Percentiles rank a stretch among this genome's conserved stretches.
These are phyloP conservation scores for Tachystola acroxantha DNA, from an alignment of 2,888 invertebrate species.

Conservation along the genomic window DNA sequence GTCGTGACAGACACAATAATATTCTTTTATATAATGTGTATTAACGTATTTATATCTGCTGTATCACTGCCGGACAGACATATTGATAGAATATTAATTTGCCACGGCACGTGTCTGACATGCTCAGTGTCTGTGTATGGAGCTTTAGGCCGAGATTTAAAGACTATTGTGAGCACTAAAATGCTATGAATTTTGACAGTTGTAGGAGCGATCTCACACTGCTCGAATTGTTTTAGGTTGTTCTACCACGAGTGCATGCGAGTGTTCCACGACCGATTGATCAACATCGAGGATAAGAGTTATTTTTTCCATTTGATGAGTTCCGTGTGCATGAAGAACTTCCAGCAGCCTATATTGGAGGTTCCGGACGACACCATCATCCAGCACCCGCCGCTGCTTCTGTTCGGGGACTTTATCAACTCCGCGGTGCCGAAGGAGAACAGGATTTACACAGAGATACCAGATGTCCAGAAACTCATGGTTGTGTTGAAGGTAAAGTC, in stretches of 20 bases:
- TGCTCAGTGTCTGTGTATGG: too few relatives aligned
- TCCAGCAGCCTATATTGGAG: conserved; percentile 77
- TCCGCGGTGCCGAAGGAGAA: conserved; percentile 85
- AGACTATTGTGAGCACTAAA: too few relatives aligned
- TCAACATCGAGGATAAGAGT: conserved; percentile 88
- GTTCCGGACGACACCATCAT: conserved; percentile 80
- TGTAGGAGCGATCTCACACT: too few relatives aligned
- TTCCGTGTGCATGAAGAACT: conserved; percentile 81
- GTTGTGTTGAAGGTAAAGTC: conserved; percentile 81
- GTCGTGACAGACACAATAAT: too few relatives aligned
- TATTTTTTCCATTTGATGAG: conserved; percentile 87
- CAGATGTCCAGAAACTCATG: conserved; percentile 84
- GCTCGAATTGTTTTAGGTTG: conserved; percentile 82
- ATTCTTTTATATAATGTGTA: too few relatives aligned
- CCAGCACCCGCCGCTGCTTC: conserved; percentile 80
- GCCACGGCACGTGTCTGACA: too few relatives aligned
- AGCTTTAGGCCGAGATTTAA: too few relatives aligned
- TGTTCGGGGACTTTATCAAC: conserved; percentile 92
- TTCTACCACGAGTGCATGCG: conserved; percentile 95
- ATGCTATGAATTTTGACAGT: too few relatives aligned
- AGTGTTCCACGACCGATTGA: conserved; percentile 94
- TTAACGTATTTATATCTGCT: too few relatives aligned
- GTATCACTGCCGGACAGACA: too few relatives aligned
- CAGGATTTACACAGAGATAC: conserved; percentile 89
- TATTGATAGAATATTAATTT: too few relatives aligned